A percentile compares a stretch with the other conserved stretches of the same genome.
These are phyloP conservation scores for Rachycentron canadum DNA, from an alignment of 2,797 vertebrate genomes.

Conservation along the genomic window DNA sequence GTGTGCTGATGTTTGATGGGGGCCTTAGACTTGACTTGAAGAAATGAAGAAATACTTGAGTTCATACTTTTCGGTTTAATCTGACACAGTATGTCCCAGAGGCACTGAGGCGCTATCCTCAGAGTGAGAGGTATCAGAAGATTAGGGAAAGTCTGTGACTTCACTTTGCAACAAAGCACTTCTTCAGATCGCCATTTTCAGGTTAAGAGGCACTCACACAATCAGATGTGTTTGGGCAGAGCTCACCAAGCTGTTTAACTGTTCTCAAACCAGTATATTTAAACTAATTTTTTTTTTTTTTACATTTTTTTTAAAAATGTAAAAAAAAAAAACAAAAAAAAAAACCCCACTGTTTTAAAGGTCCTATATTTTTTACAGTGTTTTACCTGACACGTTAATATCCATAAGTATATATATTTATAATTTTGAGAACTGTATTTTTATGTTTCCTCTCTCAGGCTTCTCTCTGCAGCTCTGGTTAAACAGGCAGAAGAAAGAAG, in stretches of 20 bases:
- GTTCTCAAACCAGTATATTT: background rate
- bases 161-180: conserved; percentile 16
- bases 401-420: no score
- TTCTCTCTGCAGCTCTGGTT: no score
- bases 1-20: conserved; percentile 46
- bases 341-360: no score
- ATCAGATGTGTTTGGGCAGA: conserved; percentile 1
- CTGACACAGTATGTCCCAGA: conserved; percentile 37
- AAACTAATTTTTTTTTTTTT: no score
- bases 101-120: background rate
- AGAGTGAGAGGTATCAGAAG: conserved; percentile 5
- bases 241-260: background rate
- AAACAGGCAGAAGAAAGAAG: no score
- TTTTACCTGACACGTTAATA: no score
- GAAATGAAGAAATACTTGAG: conserved; percentile 55
- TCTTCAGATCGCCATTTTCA: conserved; percentile 22
- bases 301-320: no score
- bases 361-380: no score
- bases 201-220: conserved; percentile 5
- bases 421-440: no score
- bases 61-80: conserved; percentile 53
- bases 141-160: conserved; percentile 26
- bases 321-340: no score
- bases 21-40: conserved; percentile 41
- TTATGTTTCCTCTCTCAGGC: no score